Percentiles rank a stretch among this genome's conserved stretches.
phyloP scores from a whole-genome alignment of 1,140 invertebrate genomes.

The Drusus annulatus region DNA sequence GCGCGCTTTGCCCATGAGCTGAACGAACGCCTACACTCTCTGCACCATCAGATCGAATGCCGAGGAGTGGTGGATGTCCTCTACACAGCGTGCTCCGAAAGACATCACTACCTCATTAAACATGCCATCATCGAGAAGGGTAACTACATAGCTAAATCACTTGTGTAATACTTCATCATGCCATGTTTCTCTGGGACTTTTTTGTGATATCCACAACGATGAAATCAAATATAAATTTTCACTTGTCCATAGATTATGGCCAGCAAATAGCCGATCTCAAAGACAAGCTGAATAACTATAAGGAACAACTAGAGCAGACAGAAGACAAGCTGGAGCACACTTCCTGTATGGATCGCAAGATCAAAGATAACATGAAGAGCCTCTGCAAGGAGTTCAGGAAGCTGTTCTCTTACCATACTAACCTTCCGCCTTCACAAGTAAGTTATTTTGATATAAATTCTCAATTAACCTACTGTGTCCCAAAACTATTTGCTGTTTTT shows the following conservation, averaged over 20 bases:
- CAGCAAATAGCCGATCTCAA: constrained; percentile 26
- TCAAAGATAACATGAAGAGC: constrained; percentile 32
- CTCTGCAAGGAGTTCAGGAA: constrained; percentile 43
- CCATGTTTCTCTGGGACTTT: too few species aligned
- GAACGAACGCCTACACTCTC: constrained; percentile 7
- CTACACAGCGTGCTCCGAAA: constrained; percentile 37
- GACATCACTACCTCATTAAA: constrained; percentile 41
- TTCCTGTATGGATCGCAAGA: constrained; percentile 10
- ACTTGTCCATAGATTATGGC: background rate
- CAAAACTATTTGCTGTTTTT: too few species aligned
- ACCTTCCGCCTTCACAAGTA: constrained; percentile 37
- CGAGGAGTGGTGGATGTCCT: constrained; percentile 40
- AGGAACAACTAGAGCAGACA: background rate
- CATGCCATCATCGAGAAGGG: constrained; percentile 23
- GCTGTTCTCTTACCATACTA: constrained; percentile 41
- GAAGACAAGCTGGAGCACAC: constrained; percentile 2
- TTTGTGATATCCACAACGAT: too few species aligned
- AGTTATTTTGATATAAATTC: background rate
- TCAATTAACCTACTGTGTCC: too few species aligned
- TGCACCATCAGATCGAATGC: constrained; percentile 43
- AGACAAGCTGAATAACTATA: constrained; percentile 4
- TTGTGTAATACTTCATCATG: too few species aligned
- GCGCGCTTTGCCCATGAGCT: constrained; percentile 33
- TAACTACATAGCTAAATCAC: too few species aligned
- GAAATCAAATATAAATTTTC: too few species aligned